These are phyloP conservation scores for Hyles euphorbiae DNA, from an alignment of 1,140 invertebrate genomes.

Conservation along the genomic window DNA sequence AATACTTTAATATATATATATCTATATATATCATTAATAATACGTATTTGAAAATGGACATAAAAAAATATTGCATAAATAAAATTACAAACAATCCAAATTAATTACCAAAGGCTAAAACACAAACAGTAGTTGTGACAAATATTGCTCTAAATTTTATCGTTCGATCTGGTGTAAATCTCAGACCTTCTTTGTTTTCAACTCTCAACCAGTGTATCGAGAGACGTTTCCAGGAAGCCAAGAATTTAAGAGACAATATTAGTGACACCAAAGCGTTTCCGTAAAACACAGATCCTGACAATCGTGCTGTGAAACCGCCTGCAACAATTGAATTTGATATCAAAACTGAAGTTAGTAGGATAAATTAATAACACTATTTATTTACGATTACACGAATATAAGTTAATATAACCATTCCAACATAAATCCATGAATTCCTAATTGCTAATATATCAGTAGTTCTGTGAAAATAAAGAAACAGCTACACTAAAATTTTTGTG, in stretches of 20 bases:
- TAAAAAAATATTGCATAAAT: background rate
- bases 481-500: too few species aligned
- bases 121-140: slow-evolving; percentile 30
- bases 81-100: too few species aligned
- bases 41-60: background rate
- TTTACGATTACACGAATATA: too few species aligned
- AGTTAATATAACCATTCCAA: too few species aligned
- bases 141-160: slow-evolving; percentile 33
- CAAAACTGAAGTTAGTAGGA: background rate
- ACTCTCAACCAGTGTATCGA: slow-evolving; percentile 31
- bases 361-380: too few species aligned
- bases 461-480: too few species aligned
- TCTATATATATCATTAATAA: background rate
- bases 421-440: too few species aligned
- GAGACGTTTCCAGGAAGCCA: slow-evolving; percentile 36
- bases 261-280: slow-evolving; percentile 49
- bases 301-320: slow-evolving; percentile 25
- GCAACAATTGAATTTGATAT: slow-evolving; percentile 3
- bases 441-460: too few species aligned
- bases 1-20: background rate
- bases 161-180: slow-evolving; percentile 28
- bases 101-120: slow-evolving; percentile 39
- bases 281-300: slow-evolving; percentile 59
- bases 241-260: slow-evolving; percentile 37
- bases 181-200: slow-evolving; percentile 23